Evolutionary conservation across 2,797 vertebrate species (phyloP).

Genomic region (Acanthopagrus latus): DNA sequence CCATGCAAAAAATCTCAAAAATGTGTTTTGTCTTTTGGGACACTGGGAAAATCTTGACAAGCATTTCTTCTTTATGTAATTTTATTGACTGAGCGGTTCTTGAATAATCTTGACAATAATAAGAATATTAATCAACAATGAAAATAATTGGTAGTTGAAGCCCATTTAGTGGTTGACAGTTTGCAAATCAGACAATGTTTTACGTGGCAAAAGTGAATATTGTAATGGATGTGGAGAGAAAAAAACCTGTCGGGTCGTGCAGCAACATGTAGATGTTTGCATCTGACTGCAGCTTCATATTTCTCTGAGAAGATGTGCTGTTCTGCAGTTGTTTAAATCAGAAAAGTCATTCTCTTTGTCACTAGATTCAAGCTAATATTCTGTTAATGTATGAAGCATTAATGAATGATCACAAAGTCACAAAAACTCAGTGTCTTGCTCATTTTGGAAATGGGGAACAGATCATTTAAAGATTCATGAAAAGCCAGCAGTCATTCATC

Average conservation of each 20-base stretch:
- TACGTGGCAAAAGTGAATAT: background rate
- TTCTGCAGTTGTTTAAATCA: background rate
- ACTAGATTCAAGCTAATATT: background rate
- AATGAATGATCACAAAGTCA: background rate
- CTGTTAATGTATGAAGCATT: background rate
- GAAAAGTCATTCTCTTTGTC: background rate
- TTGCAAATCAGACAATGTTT: background rate
- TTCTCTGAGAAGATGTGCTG: background rate
- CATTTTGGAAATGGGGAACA: background rate
- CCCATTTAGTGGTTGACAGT: background rate
- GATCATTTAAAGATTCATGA: background rate
- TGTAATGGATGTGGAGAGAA: background rate
- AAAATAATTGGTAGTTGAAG: too few species aligned
- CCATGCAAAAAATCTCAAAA: too few species aligned
- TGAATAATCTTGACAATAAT: too few species aligned
- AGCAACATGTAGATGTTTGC: background rate
- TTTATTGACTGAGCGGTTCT: too few species aligned
- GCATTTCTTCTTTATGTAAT: too few species aligned
- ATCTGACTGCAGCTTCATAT: background rate
- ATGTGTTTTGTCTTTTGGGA: too few species aligned
- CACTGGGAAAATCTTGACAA: too few species aligned
- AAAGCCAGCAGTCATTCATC: background rate
- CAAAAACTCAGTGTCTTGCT: background rate
- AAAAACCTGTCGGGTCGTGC: background rate
- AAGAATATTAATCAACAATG: too few species aligned